A percentile compares a stretch with the other conserved stretches of the same genome.
These are phyloP conservation scores for Limnephilus rhombicus DNA, from an alignment of 2,888 invertebrate genomes.

Conservation along the genomic window DNA sequence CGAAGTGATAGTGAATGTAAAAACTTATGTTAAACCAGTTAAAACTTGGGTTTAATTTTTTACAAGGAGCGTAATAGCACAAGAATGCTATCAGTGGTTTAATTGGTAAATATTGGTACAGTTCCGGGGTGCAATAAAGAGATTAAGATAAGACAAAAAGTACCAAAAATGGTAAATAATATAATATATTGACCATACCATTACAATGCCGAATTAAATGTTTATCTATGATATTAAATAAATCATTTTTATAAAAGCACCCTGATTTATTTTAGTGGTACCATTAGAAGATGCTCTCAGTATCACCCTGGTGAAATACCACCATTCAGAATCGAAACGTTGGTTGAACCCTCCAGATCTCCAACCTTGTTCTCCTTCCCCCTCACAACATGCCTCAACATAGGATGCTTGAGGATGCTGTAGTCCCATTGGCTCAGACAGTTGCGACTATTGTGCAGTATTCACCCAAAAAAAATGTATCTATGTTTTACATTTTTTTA, in stretches of 20 bases:
- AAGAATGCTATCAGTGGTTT: neutral
- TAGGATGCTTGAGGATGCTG: no score
- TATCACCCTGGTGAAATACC: no score
- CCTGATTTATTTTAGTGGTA: neutral
- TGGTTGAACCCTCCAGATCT: no score
- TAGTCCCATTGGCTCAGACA: no score
- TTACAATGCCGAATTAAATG: neutral
- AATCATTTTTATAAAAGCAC: neutral
- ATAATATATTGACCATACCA: neutral
- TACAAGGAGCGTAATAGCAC: neutral
- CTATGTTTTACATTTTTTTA: no score
- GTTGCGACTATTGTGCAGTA: no score
- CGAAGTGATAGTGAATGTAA: neutral
- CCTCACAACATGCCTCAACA: no score
- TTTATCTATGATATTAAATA: neutral
- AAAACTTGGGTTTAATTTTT: neutral
- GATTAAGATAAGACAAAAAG: constrained; percentile 36
- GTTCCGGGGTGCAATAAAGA: neutral
- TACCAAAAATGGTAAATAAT: neutral
- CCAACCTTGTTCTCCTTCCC: no score
- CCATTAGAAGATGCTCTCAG: no score
- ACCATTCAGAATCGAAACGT: no score
- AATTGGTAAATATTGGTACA: neutral
- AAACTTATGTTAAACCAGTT: constrained; percentile 35
- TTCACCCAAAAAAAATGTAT: no score